Evolutionary conservation across 2,113 vertebrate species (phyloP), one percentile per base, ranked within the genome.

Genomic region (Antigone vipio): DNA sequence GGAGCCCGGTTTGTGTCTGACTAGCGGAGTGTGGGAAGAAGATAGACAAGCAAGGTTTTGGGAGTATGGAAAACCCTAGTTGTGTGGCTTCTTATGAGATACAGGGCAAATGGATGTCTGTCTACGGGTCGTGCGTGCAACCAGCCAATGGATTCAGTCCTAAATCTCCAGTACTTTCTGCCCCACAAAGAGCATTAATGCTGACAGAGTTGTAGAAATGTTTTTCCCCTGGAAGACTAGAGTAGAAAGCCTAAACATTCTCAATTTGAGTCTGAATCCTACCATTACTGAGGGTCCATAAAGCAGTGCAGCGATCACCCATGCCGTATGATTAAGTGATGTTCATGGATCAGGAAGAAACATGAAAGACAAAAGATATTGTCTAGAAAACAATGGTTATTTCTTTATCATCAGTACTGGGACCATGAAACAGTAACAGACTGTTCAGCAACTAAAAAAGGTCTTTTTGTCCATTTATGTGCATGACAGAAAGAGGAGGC

Each of bases 381-480:
- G 45, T 89, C 56, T 50, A 77, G 69, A 71, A 95, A 92, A 83
- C 64, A 96, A 89, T 42, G 50, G 45, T 85, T 92, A 68, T 95
- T 93, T 92, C 60, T 96, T 90, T 92, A 79, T 96, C 96, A 95
- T 85, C 94, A 80, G 75, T 32, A 66, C 40, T 68, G 35, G 38
- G 89, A 66, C 49, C 73, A 90, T 93, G 93, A 89, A 94, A 96
- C 47, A 91, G 78, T 56, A 77, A 78, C 56, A 71, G 64, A 72
- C 91, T 96, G 96, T 93, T 93, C 50, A 82, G 74, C 89, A 95
- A 93, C 69, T 94, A 26, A 53, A 63, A 92, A 88, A 72, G 13
- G 18, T 60, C 73, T 81, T 85, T 79, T 73, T 92, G n/a, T 69
- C 12, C 5, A 4, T 83, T 69, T 77, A n/a, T 67, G 47, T 52